phyloP scores from a whole-genome alignment of 1,140 invertebrate species.

The Aphaenogaster floridana region DNA sequence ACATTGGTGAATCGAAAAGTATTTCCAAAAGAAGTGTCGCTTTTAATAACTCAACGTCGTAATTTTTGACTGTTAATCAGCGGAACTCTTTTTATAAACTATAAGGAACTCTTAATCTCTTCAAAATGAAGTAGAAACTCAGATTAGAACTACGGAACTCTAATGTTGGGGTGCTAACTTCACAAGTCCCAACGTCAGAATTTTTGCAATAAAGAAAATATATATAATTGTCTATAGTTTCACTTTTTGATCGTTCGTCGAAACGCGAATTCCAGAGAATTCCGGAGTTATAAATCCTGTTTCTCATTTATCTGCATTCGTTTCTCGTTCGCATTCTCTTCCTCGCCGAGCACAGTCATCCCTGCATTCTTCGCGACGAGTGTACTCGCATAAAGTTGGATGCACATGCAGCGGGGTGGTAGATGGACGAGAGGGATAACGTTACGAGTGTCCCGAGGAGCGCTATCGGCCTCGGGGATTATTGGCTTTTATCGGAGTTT shows the following conservation, averaged over 20 bases:
- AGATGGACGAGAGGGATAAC: not conserved
- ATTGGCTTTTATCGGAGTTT: conserved; percentile 81
- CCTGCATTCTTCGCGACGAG: conserved; percentile 4
- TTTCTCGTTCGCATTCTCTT: not conserved
- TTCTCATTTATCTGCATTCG: not conserved
- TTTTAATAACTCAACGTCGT: not conserved
- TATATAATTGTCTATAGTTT: not conserved
- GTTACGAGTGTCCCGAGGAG: conserved; percentile 45
- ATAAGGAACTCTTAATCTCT: too few species aligned
- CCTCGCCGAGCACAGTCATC: not conserved
- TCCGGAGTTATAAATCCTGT: not conserved
- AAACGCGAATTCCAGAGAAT: not conserved
- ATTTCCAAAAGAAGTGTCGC: not conserved
- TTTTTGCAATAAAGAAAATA: not conserved
- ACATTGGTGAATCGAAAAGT: not conserved
- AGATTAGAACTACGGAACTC: too few species aligned
- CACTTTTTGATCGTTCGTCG: not conserved
- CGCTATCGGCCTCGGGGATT: conserved; percentile 77
- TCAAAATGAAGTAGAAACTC: too few species aligned
- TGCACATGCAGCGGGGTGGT: not conserved
- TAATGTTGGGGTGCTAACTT: too few species aligned
- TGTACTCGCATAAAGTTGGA: not conserved
- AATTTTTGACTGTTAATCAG: too few species aligned
- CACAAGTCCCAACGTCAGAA: not conserved
- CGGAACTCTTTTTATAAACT: too few species aligned